Percentiles rank a stretch among this genome's conserved stretches.
Evolutionary conservation across 2,888 invertebrate species (phyloP).

Genomic region (Lasius fuliginosus): DNA sequence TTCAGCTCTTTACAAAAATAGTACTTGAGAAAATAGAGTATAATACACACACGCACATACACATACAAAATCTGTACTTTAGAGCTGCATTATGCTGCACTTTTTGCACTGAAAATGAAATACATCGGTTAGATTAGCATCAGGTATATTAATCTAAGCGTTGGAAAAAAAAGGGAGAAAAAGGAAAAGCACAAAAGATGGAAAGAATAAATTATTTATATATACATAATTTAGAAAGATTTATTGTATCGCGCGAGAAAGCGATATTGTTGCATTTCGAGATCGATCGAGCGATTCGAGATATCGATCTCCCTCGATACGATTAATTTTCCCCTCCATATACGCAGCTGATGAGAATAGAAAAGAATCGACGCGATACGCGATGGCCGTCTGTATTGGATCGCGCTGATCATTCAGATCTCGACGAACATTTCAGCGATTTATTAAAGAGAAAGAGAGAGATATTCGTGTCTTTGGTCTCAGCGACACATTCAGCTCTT

Average conservation of each 20-base stretch:
- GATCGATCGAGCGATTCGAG: background rate
- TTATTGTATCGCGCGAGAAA: background rate
- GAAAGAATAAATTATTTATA: background rate
- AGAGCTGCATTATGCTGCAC: background rate
- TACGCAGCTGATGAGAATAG: background rate
- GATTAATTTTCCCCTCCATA: background rate
- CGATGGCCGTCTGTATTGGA: background rate
- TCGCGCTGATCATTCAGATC: background rate
- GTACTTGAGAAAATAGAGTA: background rate
- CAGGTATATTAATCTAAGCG: background rate
- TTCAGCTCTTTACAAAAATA: background rate
- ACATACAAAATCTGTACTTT: background rate
- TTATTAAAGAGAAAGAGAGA: background rate
- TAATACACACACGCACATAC: background rate
- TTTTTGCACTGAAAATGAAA: background rate
- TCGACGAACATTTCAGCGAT: background rate
- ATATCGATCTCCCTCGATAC: conserved; percentile 26
- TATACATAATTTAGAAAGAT: background rate
- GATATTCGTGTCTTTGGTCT: background rate
- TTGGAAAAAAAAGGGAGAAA: background rate
- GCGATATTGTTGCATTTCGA: background rate
- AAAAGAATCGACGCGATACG: conserved; percentile 28
- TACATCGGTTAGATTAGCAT: background rate
- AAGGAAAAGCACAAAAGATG: background rate
- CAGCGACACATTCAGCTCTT: background rate